Evolutionary conservation across 2,888 invertebrate genomes (phyloP), one percentile per base, ranked within the genome.

Genomic region (Unio delphinus): DNA sequence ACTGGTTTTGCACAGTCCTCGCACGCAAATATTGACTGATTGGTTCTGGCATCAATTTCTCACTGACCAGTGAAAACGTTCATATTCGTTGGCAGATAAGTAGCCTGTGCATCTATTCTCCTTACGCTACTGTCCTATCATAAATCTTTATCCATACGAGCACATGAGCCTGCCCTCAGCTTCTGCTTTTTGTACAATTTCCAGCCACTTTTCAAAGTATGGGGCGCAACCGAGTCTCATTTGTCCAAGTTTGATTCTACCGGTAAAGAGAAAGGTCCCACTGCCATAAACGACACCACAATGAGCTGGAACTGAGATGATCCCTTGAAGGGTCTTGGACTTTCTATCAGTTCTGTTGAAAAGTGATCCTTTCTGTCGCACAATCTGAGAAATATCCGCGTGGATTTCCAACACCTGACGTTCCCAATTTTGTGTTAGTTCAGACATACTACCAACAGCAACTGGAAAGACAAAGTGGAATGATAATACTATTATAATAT

Each of bases 211-310:
- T 17, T 78, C 72, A n/a, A 82, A 78, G 60, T 80, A 83, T 0
- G 84, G 82, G 11, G 83, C 82, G 67, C 86, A 87, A 0, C 79
- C 76, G 26, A 85, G 69, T 1, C 75, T 75, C 23, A 83, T 65
- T 30, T 80, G 77, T n/a, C 83, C 84, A 23, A 87, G 78, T 8
- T 86, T 74, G 54, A 82, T 68, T 61, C 80, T 75, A 30, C 86
- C 86, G 2, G 84, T 84, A 72, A 87, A 78, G 3, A 87, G 75
- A 65, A 86, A 85, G 45, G 78, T 66, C 18, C 85, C 85, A 11
- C 74, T 69, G 17, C 84, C 82, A 23, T 73, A 74, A 17, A 64
- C 63, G 23, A 83, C 70, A 4, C 83, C 81, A 68, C 86, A 87
- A 60, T 82, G 78, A 28, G 68, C 67, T 15, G 83, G 83, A 8